Base-by-base conservation (phyloP, 2,113 vertebrate genomes). In the Picathartes gymnocephalus region DNA sequence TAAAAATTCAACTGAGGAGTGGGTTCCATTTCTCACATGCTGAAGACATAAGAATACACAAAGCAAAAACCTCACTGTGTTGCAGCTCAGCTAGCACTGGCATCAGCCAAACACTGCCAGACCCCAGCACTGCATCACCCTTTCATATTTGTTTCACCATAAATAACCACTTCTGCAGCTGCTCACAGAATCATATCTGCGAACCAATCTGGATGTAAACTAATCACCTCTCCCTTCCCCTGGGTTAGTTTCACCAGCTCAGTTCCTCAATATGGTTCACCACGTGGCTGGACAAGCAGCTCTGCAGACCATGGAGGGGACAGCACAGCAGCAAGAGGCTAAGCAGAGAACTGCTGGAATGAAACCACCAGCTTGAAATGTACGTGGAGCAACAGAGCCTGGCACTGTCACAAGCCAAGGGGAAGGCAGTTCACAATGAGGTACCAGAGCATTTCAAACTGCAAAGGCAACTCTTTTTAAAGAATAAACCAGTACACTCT, bases 321-420 rank as follows among this genome's bases (percentile, higher is more conserved):
- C 3, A 8, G 22, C 0, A 0, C 21, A 69, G 47, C 60, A 71
- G 35, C 19, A 57, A 51, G 27, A 17, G 16, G 51, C 31, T 8
- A 4, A 39, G 47, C n/a, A 78, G 51, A 37, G 30, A 45, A 35
- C 6, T 2, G 3, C n/a, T 40, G 7, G 25, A 72, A 77, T 17
- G 21, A 82, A 76, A 71, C 25, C 10, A 78, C 2, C 14, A 19
- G 24, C 39, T 39, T 64, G 4, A 86, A 56, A 17, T 4, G 24
- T 0, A 7, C 1, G 1, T 0, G 2, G 44, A 50, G 23, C 48
- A 37, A 22, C 9, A 3, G n/a, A 45, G 54, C 33, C 33, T 45
- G 45, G 54, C 16, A n/a, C 12, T 45, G 44, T 21, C 25, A 86
- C 1, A 1, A 30, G 45, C 37, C 10, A 62, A 58, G 11, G 2